These are phyloP conservation scores for Suricata suricatta DNA, from an alignment of 2,113 vertebrate species.

Conservation along the genomic window DNA sequence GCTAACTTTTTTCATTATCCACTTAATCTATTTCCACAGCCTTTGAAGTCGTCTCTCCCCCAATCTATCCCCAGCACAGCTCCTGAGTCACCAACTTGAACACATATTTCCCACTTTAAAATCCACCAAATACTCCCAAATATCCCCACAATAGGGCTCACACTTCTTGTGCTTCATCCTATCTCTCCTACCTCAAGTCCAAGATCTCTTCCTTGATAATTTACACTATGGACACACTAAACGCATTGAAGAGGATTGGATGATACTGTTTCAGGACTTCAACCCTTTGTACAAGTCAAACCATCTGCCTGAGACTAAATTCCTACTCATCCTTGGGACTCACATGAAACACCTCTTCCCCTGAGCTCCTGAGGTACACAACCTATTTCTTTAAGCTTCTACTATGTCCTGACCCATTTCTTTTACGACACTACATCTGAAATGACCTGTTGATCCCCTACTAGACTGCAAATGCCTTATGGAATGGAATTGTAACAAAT, in stretches of 20 bases:
- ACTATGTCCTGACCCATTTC: background rate
- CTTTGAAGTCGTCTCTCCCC: background rate
- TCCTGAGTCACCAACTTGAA: background rate
- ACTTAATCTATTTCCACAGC: background rate
- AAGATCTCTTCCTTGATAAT: background rate
- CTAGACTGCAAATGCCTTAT: background rate
- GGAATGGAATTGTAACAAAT: background rate
- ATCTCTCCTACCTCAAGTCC: background rate
- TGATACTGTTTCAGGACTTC: background rate
- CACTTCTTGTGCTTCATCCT: background rate
- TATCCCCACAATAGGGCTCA: background rate
- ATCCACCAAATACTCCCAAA: background rate
- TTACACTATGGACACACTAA: background rate
- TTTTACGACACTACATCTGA: background rate
- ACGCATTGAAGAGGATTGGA: background rate
- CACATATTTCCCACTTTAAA: background rate
- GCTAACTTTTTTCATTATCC: background rate
- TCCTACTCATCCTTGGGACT: background rate
- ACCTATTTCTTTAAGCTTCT: background rate
- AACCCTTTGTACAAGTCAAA: background rate
- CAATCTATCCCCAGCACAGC: background rate
- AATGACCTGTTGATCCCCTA: background rate
- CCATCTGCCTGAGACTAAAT: background rate
- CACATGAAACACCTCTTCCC: background rate
- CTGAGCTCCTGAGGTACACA: background rate